These are phyloP conservation scores for Eumaeus atala DNA, from an alignment of 1,140 invertebrate genomes.

Conservation along the genomic window DNA sequence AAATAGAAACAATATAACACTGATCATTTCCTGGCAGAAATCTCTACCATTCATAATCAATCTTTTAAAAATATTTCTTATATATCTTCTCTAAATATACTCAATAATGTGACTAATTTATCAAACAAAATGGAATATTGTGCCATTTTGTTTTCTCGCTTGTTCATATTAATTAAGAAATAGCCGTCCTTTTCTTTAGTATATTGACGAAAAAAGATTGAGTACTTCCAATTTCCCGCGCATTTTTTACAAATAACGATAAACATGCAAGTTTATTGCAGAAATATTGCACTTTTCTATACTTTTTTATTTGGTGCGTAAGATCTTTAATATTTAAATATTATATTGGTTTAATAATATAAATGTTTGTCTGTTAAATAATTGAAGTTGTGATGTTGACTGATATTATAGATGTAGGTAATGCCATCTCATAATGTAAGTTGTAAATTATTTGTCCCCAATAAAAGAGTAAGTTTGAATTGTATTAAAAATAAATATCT, in stretches of 20 bases:
- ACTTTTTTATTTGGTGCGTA: no score
- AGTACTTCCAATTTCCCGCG: no score
- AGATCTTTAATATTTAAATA: no score
- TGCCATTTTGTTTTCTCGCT: neutral
- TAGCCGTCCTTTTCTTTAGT: neutral
- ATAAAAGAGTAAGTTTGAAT: constrained; percentile 20
- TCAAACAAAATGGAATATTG: neutral
- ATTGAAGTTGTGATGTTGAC: constrained; percentile 38
- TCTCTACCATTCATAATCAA: no score
- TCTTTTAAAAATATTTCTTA: no score
- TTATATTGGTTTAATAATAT: constrained; percentile 3
- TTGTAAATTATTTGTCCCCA: constrained; percentile 21
- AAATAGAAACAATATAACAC: no score
- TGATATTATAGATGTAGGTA: constrained; percentile 32
- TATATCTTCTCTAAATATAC: no score
- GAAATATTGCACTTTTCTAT: no score
- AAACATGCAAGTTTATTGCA: no score
- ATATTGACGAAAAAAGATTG: neutral
- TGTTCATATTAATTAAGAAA: neutral
- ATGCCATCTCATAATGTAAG: constrained; percentile 29
- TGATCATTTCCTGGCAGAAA: no score
- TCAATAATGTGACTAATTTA: neutral
- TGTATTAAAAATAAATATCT: constrained; percentile 17
- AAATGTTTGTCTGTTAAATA: constrained; percentile 17
- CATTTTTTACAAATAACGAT: no score